These are phyloP conservation scores for Plestiodon gilberti DNA, from an alignment of 2,113 vertebrate genomes.

Conservation along the genomic window DNA sequence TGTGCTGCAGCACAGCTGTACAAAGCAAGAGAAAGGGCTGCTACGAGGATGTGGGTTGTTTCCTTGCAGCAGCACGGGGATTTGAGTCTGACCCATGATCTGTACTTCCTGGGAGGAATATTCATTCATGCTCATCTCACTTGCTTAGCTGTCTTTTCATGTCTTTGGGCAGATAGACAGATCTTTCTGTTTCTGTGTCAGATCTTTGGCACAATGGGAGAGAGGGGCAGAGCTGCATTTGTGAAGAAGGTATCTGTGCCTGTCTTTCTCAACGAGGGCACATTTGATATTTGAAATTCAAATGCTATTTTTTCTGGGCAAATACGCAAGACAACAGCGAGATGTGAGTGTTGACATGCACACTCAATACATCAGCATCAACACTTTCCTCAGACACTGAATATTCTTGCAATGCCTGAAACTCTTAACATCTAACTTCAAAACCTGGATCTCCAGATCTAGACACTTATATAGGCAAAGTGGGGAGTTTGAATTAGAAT, in stretches of 20 bases:
- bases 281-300: not conserved
- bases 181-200: too few relatives aligned
- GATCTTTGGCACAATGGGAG: too few relatives aligned
- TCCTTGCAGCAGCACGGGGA: too few relatives aligned
- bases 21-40: not conserved
- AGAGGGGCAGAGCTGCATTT: not conserved
- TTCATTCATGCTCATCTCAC: too few relatives aligned
- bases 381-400: not conserved
- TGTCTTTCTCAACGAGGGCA: not conserved
- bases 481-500: not conserved
- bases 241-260: too few relatives aligned
- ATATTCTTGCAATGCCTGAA: not conserved
- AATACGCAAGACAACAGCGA: not conserved
- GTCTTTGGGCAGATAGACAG: too few relatives aligned
- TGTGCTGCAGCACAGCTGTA: not conserved
- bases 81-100: too few relatives aligned
- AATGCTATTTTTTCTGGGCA: not conserved
- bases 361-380: not conserved
- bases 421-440: not conserved
- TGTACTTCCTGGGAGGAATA: too few relatives aligned
- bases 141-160: too few relatives aligned
- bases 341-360: not conserved
- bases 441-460: not conserved
- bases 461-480: not conserved
- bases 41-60: not conserved